phyloP scores from a whole-genome alignment of 2,797 vertebrate genomes.

The Graptemys geographica region DNA sequence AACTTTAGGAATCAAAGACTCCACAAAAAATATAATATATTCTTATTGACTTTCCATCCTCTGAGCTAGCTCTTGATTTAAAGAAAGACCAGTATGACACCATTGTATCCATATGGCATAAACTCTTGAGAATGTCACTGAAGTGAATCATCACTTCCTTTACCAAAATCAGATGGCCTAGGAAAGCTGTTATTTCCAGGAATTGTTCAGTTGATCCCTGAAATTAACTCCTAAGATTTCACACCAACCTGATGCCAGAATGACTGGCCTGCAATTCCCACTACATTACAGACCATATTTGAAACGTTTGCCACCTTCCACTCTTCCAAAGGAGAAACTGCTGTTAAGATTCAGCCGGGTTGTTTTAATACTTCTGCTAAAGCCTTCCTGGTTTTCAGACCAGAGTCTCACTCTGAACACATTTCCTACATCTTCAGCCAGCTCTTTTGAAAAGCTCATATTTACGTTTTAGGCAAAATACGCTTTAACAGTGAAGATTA shows the following conservation, averaged over 20 bases:
- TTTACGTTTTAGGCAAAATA: background rate
- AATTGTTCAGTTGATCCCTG: background rate
- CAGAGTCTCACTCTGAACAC: background rate
- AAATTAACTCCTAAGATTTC: background rate
- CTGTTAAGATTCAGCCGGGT: conserved; percentile 30
- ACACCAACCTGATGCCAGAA: background rate
- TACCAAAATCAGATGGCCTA: background rate
- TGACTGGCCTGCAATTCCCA: background rate
- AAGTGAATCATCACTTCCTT: background rate
- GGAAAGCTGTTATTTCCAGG: background rate
- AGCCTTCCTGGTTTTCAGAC: conserved; percentile 36
- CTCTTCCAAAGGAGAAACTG: conserved; percentile 47
- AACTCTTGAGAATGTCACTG: background rate
- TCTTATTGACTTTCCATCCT: background rate
- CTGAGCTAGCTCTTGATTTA: background rate
- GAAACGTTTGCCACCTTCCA: conserved; percentile 48
- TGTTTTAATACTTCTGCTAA: conserved; percentile 30
- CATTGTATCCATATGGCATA: rapidly evolving
- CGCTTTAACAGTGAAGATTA: background rate
- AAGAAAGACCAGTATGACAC: background rate
- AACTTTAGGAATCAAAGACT: background rate
- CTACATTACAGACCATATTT: conserved; percentile 11
- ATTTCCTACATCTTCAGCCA: conserved; percentile 3
- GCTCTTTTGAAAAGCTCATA: background rate
- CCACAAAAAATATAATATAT: background rate